Base-by-base conservation (phyloP, 1,140 invertebrate species). In the Adoxophyes honmai region DNA sequence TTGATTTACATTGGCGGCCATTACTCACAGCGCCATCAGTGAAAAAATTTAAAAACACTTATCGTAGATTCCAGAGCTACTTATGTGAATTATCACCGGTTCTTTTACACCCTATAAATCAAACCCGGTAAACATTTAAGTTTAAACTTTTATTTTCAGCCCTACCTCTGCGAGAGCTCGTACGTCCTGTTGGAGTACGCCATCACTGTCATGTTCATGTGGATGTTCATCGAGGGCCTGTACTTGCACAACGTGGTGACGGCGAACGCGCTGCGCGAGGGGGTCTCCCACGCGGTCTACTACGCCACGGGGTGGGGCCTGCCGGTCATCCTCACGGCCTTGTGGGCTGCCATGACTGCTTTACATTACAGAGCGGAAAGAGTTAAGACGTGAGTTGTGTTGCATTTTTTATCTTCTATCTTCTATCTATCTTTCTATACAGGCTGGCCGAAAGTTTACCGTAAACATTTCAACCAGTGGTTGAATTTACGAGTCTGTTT, bases 201-300 rank as follows among this genome's bases (percentile, higher is more conserved):
- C 0, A 93, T 94, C 60, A 96, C 96, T 0, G 95, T 95, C 0
- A 96, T 96, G 92, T 98, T 98, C 73, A 95, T 95, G 93, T 98
- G 96, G 96, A 98, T 98, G 96, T 97, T 98, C 69, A 94, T 97
- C 21, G 96, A 97, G 78, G 96, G 97, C 0, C 86, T 97, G 11
- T 96, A 96, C 74, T 87, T 98, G 13, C 95, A 98, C 77, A 97
- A 96, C 71, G 93, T 96, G 81, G 93, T 95, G 10, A 95, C 96
- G 71, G 93, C 96, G 0, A 93, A 94, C 0, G 94, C 96, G 0
- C 96, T 97, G 72, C 93, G 96, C 75, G 94, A 94, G 51, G 92
- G 93, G 38, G 92, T 93, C 2, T 93, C 94, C 59, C 93, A 95
- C 34, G 82, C 89, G 4, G 82, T 94, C 1, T 97, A 95, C 81